Evolutionary conservation across 1,140 invertebrate genomes (phyloP), one percentile per base, ranked within the genome.

Genomic region (Microplitis mediator): DNA sequence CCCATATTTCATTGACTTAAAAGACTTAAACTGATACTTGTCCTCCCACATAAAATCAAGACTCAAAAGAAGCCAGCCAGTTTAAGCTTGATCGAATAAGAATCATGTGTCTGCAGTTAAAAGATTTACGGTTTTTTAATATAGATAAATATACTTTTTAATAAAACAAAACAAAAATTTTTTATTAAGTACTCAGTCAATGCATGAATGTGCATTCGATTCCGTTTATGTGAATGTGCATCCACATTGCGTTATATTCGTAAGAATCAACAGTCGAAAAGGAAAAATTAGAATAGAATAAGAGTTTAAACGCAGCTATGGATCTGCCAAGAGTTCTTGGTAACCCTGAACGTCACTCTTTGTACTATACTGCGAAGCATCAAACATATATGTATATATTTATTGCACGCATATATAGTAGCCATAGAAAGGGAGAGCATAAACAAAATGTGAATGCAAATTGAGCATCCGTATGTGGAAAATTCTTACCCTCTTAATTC

Each of bases 311-410:
- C 4, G 16, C 23, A 23, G 23, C 23, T 31, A 23, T 60, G 58
- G 58, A 63, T 63, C 61, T 71, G 50, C 60, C 39, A 56, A 64
- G 69, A 71, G 45, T 71, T 64, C 60, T 71, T 54, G 61, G 69
- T 71, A 71, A 71, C 69, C 69, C 69, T 71, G 69, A 71, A 71
- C 23, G 69, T 71, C 60, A 61, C 32, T 71, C 69, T 71, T 71
- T 71, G 69, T 71, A 61, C 69, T 71, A 6, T 4, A 50, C 45
- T 62, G 14, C 23, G 35, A 45, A 9, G 11, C 11, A 45, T 45
- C 6, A 45, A 9, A 45, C 11, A 45, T 45, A 11, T 45, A 45
- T 45, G 8, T 6, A 45, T 45, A 11, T 45, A 11, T 45, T 45
- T 45, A 45, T 45, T 45, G 0, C 8, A 45, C 4, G 6, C 6